A percentile compares a stretch with the other conserved stretches of the same genome.
phyloP scores from a whole-genome alignment of 2,113 vertebrate species.

The Amphiprion ocellaris region DNA sequence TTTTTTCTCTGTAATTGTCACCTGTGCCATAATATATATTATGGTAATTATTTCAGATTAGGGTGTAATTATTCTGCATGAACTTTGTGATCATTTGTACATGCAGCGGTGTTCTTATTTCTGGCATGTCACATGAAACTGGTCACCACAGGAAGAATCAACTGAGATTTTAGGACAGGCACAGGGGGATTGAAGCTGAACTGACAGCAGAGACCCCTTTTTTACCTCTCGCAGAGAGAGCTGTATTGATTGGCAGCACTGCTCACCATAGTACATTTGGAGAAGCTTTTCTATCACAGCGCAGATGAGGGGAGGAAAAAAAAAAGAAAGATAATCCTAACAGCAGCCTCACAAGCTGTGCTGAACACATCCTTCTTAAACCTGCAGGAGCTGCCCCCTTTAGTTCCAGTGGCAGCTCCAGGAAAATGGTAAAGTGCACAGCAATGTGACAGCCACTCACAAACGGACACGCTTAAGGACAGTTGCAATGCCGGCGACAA shows the following conservation, averaged over 20 bases:
- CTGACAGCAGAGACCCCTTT: slow-evolving; percentile 51
- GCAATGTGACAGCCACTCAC: slow-evolving; percentile 62
- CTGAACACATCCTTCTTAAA: slow-evolving; percentile 77
- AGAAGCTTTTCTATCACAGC: slow-evolving; percentile 75
- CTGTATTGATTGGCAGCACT: slow-evolving; percentile 77
- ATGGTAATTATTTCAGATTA: neutral
- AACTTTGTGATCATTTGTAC: neutral
- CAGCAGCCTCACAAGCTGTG: slow-evolving; percentile 74
- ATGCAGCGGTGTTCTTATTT: slow-evolving; percentile 1
- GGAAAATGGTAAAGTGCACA: slow-evolving; percentile 64
- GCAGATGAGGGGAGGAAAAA: slow-evolving; percentile 38
- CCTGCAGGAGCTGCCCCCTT: slow-evolving; percentile 63
- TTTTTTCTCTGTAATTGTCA: neutral
- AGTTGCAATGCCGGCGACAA: slow-evolving; percentile 77
- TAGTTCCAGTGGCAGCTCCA: slow-evolving; percentile 61
- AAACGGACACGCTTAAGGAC: slow-evolving; percentile 65
- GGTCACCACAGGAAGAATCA: slow-evolving; percentile 38
- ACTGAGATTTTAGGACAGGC: slow-evolving; percentile 40
- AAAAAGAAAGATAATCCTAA: slow-evolving; percentile 72
- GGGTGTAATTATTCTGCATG: neutral
- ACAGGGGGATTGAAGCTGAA: slow-evolving; percentile 44
- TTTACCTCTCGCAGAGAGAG: slow-evolving; percentile 61
- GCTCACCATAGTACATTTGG: slow-evolving; percentile 67
- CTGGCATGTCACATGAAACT: slow-evolving; percentile 32
- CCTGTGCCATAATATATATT: neutral